Percentiles rank a stretch among this genome's conserved stretches.
phyloP scores from a whole-genome alignment of 2,113 vertebrate species.

The Ptilonorhynchus violaceus region DNA sequence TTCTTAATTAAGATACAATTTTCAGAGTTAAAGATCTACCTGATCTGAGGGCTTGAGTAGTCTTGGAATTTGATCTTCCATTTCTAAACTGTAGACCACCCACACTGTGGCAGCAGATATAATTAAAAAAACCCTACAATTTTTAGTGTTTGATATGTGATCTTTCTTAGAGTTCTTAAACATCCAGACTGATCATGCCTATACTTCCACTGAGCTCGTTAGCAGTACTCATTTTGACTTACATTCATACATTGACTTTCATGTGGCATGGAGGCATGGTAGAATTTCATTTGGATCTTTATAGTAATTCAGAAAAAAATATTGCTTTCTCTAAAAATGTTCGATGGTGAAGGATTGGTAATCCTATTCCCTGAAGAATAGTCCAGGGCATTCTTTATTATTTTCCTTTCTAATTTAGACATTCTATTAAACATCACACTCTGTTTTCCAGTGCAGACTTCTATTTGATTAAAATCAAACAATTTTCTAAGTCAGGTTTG shows the following conservation, averaged over 20 bases:
- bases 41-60: neutral
- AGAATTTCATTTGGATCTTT: neutral
- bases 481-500: neutral
- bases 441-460: neutral
- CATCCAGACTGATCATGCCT: neutral
- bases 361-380: neutral
- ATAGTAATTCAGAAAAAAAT: neutral
- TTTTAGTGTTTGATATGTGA: neutral
- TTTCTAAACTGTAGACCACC: neutral
- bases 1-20: neutral
- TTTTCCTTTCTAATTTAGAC: neutral
- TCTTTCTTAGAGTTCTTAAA: neutral
- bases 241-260: neutral
- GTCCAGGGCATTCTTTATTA: neutral
- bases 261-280: neutral
- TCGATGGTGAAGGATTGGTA: neutral
- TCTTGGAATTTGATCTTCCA: neutral
- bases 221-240: neutral
- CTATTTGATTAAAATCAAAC: conserved; percentile 12
- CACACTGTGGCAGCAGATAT: neutral
- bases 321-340: neutral
- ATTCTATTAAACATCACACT: neutral
- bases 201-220: neutral
- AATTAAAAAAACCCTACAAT: rapidly evolving
- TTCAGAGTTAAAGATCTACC: neutral